Evolutionary conservation across 2,888 invertebrate species (phyloP).

Genomic region (Caenorhabditis angaria): DNA sequence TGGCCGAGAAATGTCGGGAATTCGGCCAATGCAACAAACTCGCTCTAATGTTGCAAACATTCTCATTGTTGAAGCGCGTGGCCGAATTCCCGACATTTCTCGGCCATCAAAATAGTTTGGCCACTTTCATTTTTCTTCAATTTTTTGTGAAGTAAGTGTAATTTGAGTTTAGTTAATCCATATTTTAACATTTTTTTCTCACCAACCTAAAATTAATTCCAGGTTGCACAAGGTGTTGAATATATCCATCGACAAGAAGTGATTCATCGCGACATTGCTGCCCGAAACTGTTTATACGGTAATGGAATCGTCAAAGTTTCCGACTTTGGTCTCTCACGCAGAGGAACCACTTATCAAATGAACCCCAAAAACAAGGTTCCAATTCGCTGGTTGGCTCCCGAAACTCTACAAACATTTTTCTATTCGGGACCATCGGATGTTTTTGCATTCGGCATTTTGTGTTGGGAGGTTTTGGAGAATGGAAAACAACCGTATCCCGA

Average conservation of each 20-base stretch:
- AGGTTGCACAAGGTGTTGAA: constrained; percentile 46
- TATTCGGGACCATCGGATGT: constrained; percentile 58
- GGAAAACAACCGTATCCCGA: constrained; percentile 58
- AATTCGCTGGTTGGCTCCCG: constrained; percentile 63
- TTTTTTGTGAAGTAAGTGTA: too few relatives aligned
- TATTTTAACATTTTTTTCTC: too few relatives aligned
- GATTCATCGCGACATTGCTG: constrained; percentile 56
- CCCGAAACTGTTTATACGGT: constrained; percentile 52
- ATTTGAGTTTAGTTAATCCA: too few relatives aligned
- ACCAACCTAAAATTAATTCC: too few relatives aligned
- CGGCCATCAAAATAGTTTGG: too few relatives aligned
- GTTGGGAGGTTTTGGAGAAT: constrained; percentile 51
- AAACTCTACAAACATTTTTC: constrained; percentile 44
- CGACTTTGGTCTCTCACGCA: constrained; percentile 55
- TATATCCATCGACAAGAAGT: constrained; percentile 48
- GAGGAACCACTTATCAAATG: constrained; percentile 51
- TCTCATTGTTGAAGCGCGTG: too few relatives aligned
- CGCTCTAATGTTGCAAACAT: too few relatives aligned
- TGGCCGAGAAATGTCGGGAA: too few relatives aligned
- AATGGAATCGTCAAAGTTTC: constrained; percentile 13
- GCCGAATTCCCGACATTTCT: too few relatives aligned
- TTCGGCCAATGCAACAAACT: too few relatives aligned
- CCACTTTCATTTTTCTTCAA: too few relatives aligned
- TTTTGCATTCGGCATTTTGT: constrained; percentile 37
- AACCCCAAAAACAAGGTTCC: constrained; percentile 46